Percentiles rank a stretch among this genome's conserved stretches.
phyloP scores from a whole-genome alignment of 2,888 invertebrate genomes.

The Lottia gigantea region DNA sequence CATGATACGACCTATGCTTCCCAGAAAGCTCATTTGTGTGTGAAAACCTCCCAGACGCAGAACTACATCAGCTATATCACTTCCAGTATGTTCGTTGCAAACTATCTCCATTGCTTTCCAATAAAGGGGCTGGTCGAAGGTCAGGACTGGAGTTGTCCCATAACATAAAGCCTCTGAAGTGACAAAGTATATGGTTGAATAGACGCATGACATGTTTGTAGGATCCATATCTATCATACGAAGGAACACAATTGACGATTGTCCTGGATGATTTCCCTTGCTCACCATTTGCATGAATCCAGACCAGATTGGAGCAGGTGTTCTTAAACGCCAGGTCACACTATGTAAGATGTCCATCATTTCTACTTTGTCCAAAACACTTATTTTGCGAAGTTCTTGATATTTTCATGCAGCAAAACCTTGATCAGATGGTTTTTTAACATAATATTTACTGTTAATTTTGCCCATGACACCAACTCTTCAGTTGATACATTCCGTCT shows the following conservation, averaged over 20 bases:
- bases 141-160: slow-evolving; percentile 22
- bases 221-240: slow-evolving; percentile 35
- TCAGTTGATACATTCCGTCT: background rate
- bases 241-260: slow-evolving; percentile 29
- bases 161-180: slow-evolving; percentile 17
- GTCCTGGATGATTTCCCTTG: slow-evolving; percentile 32
- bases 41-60: slow-evolving; percentile 7
- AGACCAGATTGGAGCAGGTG: slow-evolving; percentile 34
- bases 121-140: slow-evolving; percentile 28
- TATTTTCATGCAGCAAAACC: background rate
- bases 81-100: background rate
- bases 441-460: no score
- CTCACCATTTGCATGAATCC: slow-evolving; percentile 36
- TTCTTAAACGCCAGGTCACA: slow-evolving; percentile 21
- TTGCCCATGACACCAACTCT: background rate
- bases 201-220: slow-evolving; percentile 26
- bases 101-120: slow-evolving; percentile 29
- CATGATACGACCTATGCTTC: slow-evolving; percentile 41
- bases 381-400: background rate
- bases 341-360: slow-evolving; percentile 19
- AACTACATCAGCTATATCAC: slow-evolving; percentile 7
- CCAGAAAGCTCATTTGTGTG: slow-evolving; percentile 32
- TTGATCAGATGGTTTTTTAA: no score
- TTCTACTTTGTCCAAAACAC: background rate
- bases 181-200: slow-evolving; percentile 23